Evolutionary conservation across 2,113 vertebrate genomes (phyloP), one percentile per base, ranked within the genome.

Genomic region (Desmodus rotundus): DNA sequence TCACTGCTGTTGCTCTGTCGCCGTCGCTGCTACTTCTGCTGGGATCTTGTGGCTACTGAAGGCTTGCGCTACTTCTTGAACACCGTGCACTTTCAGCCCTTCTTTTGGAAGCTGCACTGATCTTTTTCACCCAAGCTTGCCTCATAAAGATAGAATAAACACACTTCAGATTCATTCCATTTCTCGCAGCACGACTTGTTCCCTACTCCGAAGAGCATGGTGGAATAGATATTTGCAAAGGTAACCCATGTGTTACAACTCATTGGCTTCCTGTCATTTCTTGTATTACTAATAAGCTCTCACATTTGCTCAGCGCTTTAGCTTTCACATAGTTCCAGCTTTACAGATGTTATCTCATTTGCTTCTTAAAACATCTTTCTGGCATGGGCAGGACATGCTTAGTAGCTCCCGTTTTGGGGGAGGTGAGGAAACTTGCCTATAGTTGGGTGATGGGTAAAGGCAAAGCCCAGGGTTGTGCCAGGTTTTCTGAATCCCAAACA

Each of bases 251-350:
- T 90, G 94, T 94, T 94, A 90, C 81, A 97, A 96, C 77, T 97
- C 95, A 95, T 82, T 96, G 94, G 65, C 72, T 96, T 89, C 84
- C 73, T 89, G 72, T 96, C 96, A 92, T 90, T 93, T 96, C 61
- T 92, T 90, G 54, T 93, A 86, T 96, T 93, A 82, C 81, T 96
- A 97, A 92, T 78, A 94, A 97, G 95, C 85, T 47, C 56, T 89
- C 91, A 41, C 89, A 95, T 98, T 10, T 65, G 78, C 93, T 98
- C 90, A 89, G 94, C 92, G 96, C 93, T 98, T 97, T 0, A 12
- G 68, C 96, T 97, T 98, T 98, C 87, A 77, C 43, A 50, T 43
- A 70, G 81, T 85, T 87, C 56, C 36, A 78, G 68, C 52, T 80
- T 93, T 85, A 54, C 20, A 76, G 84, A 72, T 68, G 28, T 47